Percentiles rank a stretch among this genome's conserved stretches.
Conservation (phyloP, 2,888 invertebrate species). For the Trissoscelio sp. region DNA sequence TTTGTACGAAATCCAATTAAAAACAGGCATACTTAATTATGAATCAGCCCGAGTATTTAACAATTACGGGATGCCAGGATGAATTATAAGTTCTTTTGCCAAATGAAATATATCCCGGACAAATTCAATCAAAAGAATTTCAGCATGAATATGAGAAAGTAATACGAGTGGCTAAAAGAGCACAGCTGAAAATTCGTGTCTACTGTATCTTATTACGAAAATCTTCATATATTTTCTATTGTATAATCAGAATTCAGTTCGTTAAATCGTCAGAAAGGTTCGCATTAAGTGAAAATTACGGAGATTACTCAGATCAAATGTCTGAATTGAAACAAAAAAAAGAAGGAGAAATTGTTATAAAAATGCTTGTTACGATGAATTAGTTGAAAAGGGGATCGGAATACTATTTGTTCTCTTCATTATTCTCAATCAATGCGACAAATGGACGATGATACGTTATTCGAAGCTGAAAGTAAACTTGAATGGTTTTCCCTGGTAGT, state of each 20-base stretch:
- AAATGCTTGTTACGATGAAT: constrained; percentile 15
- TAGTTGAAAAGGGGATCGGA: neutral
- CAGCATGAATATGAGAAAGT: neutral
- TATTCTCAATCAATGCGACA: constrained; percentile 33
- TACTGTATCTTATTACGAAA: constrained; percentile 1
- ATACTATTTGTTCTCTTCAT: constrained; percentile 30
- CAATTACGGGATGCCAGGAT: neutral
- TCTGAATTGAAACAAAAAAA: neutral
- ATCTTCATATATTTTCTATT: constrained; percentile 16
- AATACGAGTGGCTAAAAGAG: neutral
- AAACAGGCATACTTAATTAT: constrained; percentile 7
- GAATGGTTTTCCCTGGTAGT: constrained; percentile 24
- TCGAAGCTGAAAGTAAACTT: constrained; percentile 43
- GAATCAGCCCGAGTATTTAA: constrained; percentile 5
- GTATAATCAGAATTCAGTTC: constrained; percentile 1
- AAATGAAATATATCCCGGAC: constrained; percentile 6
- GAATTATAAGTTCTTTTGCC: constrained; percentile 14
- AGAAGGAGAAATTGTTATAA: neutral
- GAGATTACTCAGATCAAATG: neutral
- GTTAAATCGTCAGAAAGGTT: neutral
- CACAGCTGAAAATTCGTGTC: neutral
- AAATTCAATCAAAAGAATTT: constrained; percentile 19
- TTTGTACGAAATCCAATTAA: constrained; percentile 12
- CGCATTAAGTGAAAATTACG: neutral
- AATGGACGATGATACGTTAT: constrained; percentile 48